Percentiles rank a stretch among this genome's conserved stretches.
Evolutionary conservation across 2,888 invertebrate species (phyloP).

Genomic region (Harpagoxenus sublaevis): DNA sequence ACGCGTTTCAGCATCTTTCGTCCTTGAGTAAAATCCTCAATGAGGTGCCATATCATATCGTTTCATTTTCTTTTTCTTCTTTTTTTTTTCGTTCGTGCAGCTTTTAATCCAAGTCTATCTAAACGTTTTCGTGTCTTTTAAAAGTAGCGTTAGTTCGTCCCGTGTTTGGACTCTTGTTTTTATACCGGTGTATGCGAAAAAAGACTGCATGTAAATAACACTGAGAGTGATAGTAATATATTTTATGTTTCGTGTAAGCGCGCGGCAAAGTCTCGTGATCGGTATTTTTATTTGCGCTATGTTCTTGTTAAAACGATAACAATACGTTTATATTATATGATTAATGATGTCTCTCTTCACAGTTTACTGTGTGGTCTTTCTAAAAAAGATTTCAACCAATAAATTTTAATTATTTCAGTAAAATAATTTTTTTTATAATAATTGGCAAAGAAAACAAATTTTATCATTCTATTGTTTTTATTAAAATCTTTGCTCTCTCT

Average conservation of each 20-base stretch:
- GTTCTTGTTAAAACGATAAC: slow-evolving; percentile 26
- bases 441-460: neutral
- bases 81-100: slow-evolving; percentile 43
- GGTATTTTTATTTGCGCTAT: slow-evolving; percentile 25
- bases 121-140: slow-evolving; percentile 24
- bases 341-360: neutral
- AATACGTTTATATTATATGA: neutral
- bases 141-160: slow-evolving; percentile 30
- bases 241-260: slow-evolving; percentile 55
- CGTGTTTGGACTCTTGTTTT: slow-evolving; percentile 55
- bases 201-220: slow-evolving; percentile 79
- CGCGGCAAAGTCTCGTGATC: slow-evolving; percentile 42
- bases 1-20: neutral
- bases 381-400: neutral
- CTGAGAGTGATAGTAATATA: slow-evolving; percentile 75
- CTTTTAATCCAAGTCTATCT: slow-evolving; percentile 15
- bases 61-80: slow-evolving; percentile 32
- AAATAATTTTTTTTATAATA: neutral
- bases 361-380: neutral
- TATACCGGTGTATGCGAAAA: slow-evolving; percentile 68
- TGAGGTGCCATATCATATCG: slow-evolving; percentile 60
- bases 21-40: slow-evolving; percentile 28
- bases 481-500: slow-evolving; percentile 7
- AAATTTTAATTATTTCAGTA: slow-evolving; percentile 2
- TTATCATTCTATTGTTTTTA: neutral